Evolutionary conservation across 1,140 invertebrate species (phyloP).

Genomic region (Globodera rostochiensis): DNA sequence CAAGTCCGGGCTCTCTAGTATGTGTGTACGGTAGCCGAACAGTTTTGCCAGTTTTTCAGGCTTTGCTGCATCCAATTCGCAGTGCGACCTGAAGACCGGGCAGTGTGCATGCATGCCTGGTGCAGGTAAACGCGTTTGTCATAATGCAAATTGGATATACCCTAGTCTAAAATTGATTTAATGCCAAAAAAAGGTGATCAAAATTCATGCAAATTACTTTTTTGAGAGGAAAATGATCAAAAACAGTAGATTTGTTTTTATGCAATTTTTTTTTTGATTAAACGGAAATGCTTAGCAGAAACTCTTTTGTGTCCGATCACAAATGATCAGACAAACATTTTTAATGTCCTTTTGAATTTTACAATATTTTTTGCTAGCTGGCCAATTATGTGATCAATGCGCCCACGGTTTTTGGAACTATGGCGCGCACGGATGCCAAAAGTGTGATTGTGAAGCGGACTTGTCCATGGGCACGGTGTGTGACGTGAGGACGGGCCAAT

Average conservation of each 20-base stretch:
- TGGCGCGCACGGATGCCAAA: conserved; percentile 79
- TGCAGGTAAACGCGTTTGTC: conserved; percentile 71
- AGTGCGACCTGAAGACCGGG: conserved; percentile 83
- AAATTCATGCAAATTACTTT: too few relatives aligned
- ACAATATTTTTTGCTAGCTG: conserved; percentile 64
- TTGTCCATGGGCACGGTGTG: conserved; percentile 64
- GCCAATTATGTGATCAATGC: conserved; percentile 91
- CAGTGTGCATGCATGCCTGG: conserved; percentile 91
- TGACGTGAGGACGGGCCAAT: conserved; percentile 63
- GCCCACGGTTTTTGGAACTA: conserved; percentile 93
- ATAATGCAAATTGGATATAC: too few relatives aligned
- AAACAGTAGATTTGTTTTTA: too few relatives aligned
- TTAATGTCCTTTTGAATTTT: not conserved
- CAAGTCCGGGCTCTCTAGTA: too few relatives aligned
- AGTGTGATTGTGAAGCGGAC: conserved; percentile 65
- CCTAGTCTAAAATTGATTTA: too few relatives aligned
- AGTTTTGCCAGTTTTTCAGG: not conserved
- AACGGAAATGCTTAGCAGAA: too few relatives aligned
- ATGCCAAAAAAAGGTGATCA: too few relatives aligned
- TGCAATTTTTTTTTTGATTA: too few relatives aligned
- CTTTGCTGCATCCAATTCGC: conserved; percentile 77
- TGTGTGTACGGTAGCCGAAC: too few relatives aligned
- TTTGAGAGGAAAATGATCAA: too few relatives aligned
- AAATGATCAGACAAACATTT: too few relatives aligned
- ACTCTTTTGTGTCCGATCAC: too few relatives aligned